Percentiles rank a stretch among this genome's conserved stretches.
Evolutionary conservation across 2,113 vertebrate genomes (phyloP).

Genomic region (Rhinichthys klamathensis): DNA sequence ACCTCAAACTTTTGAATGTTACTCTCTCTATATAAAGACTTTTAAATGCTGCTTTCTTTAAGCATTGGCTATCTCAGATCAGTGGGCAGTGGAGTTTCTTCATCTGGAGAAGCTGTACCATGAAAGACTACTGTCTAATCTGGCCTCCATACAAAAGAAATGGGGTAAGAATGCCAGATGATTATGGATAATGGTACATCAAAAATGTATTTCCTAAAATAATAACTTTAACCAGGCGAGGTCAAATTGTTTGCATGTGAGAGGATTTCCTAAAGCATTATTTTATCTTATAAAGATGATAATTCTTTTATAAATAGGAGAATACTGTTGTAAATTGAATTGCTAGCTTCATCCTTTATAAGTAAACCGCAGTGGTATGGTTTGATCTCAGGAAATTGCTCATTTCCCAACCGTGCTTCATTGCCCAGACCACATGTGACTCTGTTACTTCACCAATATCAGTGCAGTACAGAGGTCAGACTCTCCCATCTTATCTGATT

Average conservation of each 20-base stretch:
- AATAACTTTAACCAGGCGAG: neutral
- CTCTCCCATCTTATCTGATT: neutral
- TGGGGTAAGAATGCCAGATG: conserved; percentile 84
- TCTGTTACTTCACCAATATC: conserved; percentile 14
- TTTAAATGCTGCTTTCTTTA: conserved; percentile 72
- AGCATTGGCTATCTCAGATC: conserved; percentile 78
- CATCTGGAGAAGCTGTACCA: conserved; percentile 92
- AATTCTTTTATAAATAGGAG: neutral
- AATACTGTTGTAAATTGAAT: neutral
- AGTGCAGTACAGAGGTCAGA: conserved; percentile 10
- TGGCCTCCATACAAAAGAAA: conserved; percentile 86
- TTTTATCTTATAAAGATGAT: neutral
- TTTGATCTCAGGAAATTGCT: conserved; percentile 28
- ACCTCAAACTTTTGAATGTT: neutral
- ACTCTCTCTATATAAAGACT: neutral
- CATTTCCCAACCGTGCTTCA: neutral
- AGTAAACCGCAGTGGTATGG: neutral
- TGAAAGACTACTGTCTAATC: conserved; percentile 89
- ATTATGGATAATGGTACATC: neutral
- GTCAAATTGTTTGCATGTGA: conserved; percentile 2
- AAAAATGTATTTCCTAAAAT: neutral
- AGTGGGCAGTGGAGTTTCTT: conserved; percentile 91
- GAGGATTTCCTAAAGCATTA: neutral
- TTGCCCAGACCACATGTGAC: neutral
- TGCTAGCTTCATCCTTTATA: neutral